Evolutionary conservation across 2,113 vertebrate genomes (phyloP), one percentile per base, ranked within the genome.

Genomic region (Xenotilapia caudafasciata): DNA sequence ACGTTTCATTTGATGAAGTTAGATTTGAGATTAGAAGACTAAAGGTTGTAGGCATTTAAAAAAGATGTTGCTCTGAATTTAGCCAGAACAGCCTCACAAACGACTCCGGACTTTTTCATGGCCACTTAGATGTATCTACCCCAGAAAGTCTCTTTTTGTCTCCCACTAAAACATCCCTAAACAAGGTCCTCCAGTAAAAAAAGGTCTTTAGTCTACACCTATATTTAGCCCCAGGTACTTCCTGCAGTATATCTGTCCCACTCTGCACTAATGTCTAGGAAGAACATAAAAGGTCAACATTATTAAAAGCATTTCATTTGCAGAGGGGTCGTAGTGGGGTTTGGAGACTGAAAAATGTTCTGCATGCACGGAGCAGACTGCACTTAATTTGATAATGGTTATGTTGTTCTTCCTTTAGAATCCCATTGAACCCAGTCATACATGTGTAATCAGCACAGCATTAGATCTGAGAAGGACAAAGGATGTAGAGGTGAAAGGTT

Each of bases 361-460:
- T 58, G 38, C 54, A 42, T 56, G 49, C 53, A 45, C 12, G 21
- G 73, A 54, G 51, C 79, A 85, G 90, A 81, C 55, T 33, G 15
- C 23, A 1, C 55, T 17, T 86, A 87, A 92, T 87, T 87, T 75
- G 89, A 90, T 92, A 80, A 89, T 62, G 56, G n/a, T 65, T 40
- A 26, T 92, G 45, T 81, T 86, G 83, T 86, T 90, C 86, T 79
- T 77, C 55, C 83, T 53, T 80, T 83, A 60, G 75, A 82, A 68
- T 51, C 31, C 68, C 9, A 35, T 33, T 51, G 80, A 86, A 80
- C 31, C 58, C 33, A 60, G 21, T 68, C 80, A 42, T 26, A 60
- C 35, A 53, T 31, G 40, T 28, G 31, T 92, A 91, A 94, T 93
- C 86, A 91, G 82, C 54, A 82, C 58, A 80, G 79, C 82, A 26